These are phyloP conservation scores for Haemorhous mexicanus DNA, from an alignment of 2,113 vertebrate genomes.

Conservation along the genomic window DNA sequence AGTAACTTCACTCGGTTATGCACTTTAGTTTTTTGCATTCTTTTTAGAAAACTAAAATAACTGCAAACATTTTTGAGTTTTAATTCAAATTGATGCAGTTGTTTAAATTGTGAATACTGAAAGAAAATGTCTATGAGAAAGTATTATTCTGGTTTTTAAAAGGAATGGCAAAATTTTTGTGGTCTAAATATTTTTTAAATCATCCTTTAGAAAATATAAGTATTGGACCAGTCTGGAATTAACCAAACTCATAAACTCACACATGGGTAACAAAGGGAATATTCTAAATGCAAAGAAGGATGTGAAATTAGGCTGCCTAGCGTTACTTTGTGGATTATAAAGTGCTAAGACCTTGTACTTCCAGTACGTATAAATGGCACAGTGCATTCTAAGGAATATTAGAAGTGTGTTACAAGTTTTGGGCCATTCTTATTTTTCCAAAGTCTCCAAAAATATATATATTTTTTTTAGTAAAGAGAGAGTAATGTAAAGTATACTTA, in stretches of 20 bases:
- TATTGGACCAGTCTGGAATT: background rate
- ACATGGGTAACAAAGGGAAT: background rate
- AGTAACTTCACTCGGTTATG: constrained; percentile 5
- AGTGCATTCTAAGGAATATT: constrained; percentile 18
- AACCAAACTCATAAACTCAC: background rate
- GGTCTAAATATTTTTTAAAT: background rate
- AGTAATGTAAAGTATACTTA: constrained; percentile 61
- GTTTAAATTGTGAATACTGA: background rate
- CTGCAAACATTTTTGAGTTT: background rate
- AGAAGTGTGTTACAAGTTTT: constrained; percentile 13
- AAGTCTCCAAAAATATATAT: constrained; percentile 58
- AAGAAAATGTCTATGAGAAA: background rate
- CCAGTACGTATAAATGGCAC: background rate
- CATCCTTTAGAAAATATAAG: background rate
- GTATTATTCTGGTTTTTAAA: background rate
- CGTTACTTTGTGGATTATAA: background rate
- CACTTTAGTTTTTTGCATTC: constrained; percentile 29
- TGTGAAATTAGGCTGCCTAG: background rate
- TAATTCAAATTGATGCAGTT: background rate
- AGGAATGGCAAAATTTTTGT: background rate
- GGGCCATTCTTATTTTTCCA: constrained; percentile 62
- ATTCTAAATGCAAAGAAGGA: background rate
- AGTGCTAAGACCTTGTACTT: constrained; percentile 21
- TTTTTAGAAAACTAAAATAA: background rate
- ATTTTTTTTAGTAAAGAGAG: constrained; percentile 56